These are phyloP conservation scores for Nannoperca obscura DNA, from an alignment of 2,797 vertebrate genomes.

Conservation along the genomic window DNA sequence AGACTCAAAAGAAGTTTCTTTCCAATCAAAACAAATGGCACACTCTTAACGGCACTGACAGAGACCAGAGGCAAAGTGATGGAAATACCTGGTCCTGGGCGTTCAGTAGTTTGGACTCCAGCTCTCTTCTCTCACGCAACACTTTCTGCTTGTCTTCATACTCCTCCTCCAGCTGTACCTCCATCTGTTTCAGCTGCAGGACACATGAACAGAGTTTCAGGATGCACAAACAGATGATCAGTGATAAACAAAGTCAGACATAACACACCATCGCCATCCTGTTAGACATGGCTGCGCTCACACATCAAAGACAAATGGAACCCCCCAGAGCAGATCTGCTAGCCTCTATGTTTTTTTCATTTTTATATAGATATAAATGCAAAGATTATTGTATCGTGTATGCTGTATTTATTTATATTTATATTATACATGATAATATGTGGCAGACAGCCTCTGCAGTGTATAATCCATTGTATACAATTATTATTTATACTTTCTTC, in stretches of 20 bases:
- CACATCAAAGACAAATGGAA: conserved; percentile 44
- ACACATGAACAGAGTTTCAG: conserved; percentile 55
- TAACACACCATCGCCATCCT: conserved; percentile 48
- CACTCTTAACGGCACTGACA: conserved; percentile 54
- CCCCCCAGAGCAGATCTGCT: conserved; percentile 11
- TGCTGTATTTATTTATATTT: background rate
- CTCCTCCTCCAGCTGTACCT: conserved; percentile 96
- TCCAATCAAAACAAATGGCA: conserved; percentile 66
- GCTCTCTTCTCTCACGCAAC: conserved; percentile 92
- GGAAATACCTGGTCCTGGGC: conserved; percentile 92
- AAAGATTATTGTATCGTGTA: background rate
- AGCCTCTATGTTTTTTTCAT: background rate
- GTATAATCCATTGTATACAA: background rate
- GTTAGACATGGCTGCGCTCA: conserved; percentile 52
- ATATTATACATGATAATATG: background rate
- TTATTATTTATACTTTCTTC: background rate
- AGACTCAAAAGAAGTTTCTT: conserved; percentile 60
- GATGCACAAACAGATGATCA: conserved; percentile 53
- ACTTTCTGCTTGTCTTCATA: conserved; percentile 98
- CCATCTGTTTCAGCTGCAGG: conserved; percentile 95
- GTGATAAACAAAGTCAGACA: conserved; percentile 60
- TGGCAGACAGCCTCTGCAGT: background rate
- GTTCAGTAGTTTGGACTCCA: conserved; percentile 91
- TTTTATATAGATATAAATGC: background rate
- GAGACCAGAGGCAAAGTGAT: conserved; percentile 42